A percentile compares a stretch with the other conserved stretches of the same genome.
phyloP scores from a whole-genome alignment of 1,140 invertebrate genomes.

The Goniozus legneri region DNA sequence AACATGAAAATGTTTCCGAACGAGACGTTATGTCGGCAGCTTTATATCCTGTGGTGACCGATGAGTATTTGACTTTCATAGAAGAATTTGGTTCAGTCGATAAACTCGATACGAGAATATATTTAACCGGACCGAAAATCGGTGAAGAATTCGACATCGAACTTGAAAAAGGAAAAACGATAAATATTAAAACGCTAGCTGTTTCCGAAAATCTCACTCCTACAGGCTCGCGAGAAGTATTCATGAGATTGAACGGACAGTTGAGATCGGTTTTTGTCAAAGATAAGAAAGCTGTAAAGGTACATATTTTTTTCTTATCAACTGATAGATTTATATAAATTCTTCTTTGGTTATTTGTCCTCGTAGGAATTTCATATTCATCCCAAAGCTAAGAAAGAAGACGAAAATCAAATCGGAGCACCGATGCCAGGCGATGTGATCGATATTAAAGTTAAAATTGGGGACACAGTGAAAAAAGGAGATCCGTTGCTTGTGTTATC shows the following conservation, averaged over 20 bases:
- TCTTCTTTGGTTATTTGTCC: background rate
- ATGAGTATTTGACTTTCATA: conserved; percentile 86
- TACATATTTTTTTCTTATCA: conserved; percentile 36
- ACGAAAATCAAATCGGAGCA: conserved; percentile 90
- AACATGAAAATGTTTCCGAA: conserved; percentile 71
- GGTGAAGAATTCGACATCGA: conserved; percentile 95
- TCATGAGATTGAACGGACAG: conserved; percentile 99
- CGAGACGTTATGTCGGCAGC: conserved; percentile 94
- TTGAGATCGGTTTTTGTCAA: conserved; percentile 89
- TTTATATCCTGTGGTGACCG: conserved; percentile 93
- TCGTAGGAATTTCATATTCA: conserved; percentile 85
- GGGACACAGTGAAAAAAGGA: conserved; percentile 89
- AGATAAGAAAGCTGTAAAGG: conserved; percentile 89
- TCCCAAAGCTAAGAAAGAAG: conserved; percentile 88
- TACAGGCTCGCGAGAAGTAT: conserved; percentile 91
- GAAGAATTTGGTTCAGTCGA: conserved; percentile 94
- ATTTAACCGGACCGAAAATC: conserved; percentile 94
- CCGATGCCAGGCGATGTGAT: conserved; percentile 97
- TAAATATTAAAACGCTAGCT: conserved; percentile 92
- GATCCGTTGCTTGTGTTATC: conserved; percentile 89
- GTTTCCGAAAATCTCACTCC: conserved; percentile 88
- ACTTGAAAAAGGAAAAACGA: conserved; percentile 93
- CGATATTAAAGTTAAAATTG: conserved; percentile 83
- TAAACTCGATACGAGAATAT: conserved; percentile 91
- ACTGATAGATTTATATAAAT: no score